Conservation (phyloP, 2,797 vertebrate genomes). For the Picus viridis region DNA sequence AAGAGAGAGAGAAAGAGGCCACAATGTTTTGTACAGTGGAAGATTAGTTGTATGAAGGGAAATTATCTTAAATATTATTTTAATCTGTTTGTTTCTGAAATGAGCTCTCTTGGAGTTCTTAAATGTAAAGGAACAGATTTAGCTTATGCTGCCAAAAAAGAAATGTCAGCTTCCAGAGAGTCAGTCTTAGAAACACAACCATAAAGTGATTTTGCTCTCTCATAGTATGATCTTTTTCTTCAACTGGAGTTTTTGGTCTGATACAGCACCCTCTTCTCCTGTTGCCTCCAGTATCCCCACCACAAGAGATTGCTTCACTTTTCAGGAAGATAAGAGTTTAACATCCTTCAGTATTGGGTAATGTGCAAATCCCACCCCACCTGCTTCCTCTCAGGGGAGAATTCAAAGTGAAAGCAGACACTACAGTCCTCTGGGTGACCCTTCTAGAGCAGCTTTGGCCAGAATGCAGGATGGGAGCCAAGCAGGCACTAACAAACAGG, state of each 20-base stretch:
- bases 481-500: conserved; percentile 12
- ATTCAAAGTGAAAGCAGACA: conserved; percentile 33
- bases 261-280: not conserved
- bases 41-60: no score
- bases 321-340: not conserved
- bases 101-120: not conserved
- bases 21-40: no score
- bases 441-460: not conserved
- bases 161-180: not conserved
- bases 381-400: not conserved
- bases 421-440: not conserved
- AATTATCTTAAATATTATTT: no score
- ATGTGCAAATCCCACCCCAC: conserved; percentile 2
- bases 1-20: no score
- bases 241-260: not conserved
- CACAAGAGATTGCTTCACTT: not conserved
- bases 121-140: not conserved
- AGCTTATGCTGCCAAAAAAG: not conserved
- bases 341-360: not conserved
- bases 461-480: not conserved
- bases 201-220: not conserved
- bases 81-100: not conserved
- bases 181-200: not conserved
- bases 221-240: not conserved
- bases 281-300: not conserved